Evolutionary conservation across 2,797 vertebrate genomes (phyloP), one percentile per base, ranked within the genome.

Genomic region (Avahi laniger): DNA sequence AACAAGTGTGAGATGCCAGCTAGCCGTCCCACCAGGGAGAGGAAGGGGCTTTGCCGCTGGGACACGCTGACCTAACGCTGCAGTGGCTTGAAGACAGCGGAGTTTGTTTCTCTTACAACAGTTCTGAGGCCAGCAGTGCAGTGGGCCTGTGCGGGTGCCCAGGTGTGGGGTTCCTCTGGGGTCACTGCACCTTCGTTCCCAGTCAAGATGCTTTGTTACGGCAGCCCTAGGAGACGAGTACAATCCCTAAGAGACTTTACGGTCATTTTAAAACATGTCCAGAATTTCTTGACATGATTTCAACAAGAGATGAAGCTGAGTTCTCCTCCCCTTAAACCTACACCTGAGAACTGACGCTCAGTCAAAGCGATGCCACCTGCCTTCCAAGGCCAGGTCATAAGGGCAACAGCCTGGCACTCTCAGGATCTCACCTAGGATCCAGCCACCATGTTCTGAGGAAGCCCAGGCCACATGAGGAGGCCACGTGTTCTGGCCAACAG

Each of bases 11-110:
- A 22, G 7, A 28, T 57, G 26, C 35, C 7, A 17, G 9, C 18
- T 2, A 28, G 35, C 13, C 7, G 11, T 52, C 10, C 5, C 54
- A 30, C 18, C 38, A 0, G 35, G 18, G 28, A 46, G 57, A 35
- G 5, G 41, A 50, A 30, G 67, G 61, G 33, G 4, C 33, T 35
- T 11, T 24, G 22, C 7, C 6, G 61, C 17, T 30, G 79, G 35
- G 28, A 50, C 0, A 1, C 24, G 26, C 38, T 38, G 46, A 41
- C 43, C 10, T 12, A 4, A 26, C 10, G 20, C 65, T 43, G 4
- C 35, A 1, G 28, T 7, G 5, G 7, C 33, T 13, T 10, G 43
- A 20, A 15, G 41, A 50, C 54, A 1, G 7, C 0, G 4, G 35
- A 7, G 22, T 5, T 15, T 11, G 0, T 26, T 30, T n/a, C 48